phyloP scores from a whole-genome alignment of 2,888 invertebrate genomes.

The Gonocerus acuteangulatus region DNA sequence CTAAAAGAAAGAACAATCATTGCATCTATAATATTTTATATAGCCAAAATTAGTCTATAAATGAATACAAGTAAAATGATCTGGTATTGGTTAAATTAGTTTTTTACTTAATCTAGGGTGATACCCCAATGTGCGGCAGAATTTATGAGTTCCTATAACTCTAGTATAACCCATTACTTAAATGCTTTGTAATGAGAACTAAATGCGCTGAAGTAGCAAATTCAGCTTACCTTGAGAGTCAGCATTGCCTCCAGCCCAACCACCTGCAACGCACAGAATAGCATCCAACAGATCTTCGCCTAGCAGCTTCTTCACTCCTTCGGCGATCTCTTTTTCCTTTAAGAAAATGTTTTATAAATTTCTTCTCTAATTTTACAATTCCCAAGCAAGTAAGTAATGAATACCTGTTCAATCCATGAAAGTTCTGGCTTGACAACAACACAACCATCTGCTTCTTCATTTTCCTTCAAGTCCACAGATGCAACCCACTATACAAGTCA shows the following conservation, averaged over 20 bases:
- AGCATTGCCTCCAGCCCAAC: constrained; percentile 96
- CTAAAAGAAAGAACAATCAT: too few species aligned
- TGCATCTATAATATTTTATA: too few species aligned
- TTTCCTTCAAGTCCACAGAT: constrained; percentile 74
- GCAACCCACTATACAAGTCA: constrained; percentile 63
- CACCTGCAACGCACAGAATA: constrained; percentile 95
- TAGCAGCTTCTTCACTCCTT: constrained; percentile 57
- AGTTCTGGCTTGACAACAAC: constrained; percentile 72
- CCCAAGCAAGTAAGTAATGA: not conserved
- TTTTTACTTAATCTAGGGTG: too few species aligned
- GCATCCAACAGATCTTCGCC: constrained; percentile 81
- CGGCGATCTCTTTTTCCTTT: constrained; percentile 65
- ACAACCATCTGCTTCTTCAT: constrained; percentile 82
- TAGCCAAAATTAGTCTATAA: too few species aligned
- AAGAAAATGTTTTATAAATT: constrained; percentile 22
- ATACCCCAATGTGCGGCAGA: too few species aligned
- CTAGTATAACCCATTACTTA: too few species aligned
- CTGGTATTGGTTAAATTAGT: too few species aligned
- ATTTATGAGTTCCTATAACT: too few species aligned
- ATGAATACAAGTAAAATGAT: too few species aligned
- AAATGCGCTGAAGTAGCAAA: too few species aligned
- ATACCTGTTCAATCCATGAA: constrained; percentile 63
- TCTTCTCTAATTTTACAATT: too few species aligned
- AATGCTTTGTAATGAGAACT: too few species aligned
- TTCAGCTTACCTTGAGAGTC: constrained; percentile 56